phyloP scores from a whole-genome alignment of 2,797 vertebrate genomes.

The Phalanger gymnotis region DNA sequence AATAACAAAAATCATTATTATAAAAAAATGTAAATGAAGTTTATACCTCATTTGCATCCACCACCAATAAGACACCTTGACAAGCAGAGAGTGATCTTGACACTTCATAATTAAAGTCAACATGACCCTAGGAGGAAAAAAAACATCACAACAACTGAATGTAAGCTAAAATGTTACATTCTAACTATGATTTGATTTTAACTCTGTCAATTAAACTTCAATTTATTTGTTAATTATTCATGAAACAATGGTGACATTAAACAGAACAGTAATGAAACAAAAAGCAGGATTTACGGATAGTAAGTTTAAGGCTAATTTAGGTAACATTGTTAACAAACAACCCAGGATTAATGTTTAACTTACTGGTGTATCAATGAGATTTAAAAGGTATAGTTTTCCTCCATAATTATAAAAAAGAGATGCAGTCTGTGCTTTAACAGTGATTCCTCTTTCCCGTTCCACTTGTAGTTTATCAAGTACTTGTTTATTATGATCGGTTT shows the following conservation, averaged over 20 bases:
- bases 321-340: constrained; percentile 11
- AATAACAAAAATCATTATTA: constrained; percentile 8
- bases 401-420: constrained; percentile 91
- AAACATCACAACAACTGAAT: constrained; percentile 50
- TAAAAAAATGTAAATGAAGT: constrained; percentile 38
- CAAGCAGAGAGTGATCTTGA: constrained; percentile 96
- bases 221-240: neutral
- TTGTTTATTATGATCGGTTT: constrained; percentile 93
- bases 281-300: constrained; percentile 22
- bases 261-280: constrained; percentile 17
- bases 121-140: constrained; percentile 91
- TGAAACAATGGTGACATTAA: constrained; percentile 29
- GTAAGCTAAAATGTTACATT: neutral
- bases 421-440: constrained; percentile 97
- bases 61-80: constrained; percentile 96
- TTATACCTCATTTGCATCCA: constrained; percentile 97
- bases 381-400: constrained; percentile 93
- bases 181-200: neutral
- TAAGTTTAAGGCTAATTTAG: constrained; percentile 35
- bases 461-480: constrained; percentile 98
- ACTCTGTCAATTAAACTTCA: neutral
- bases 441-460: constrained; percentile 97
- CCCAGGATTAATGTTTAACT: constrained; percentile 72
- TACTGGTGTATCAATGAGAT: constrained; percentile 98
- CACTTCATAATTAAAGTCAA: constrained; percentile 99